Base-by-base conservation (phyloP, 2,113 vertebrate genomes). In the Gasterosteus aculeatus region DNA sequence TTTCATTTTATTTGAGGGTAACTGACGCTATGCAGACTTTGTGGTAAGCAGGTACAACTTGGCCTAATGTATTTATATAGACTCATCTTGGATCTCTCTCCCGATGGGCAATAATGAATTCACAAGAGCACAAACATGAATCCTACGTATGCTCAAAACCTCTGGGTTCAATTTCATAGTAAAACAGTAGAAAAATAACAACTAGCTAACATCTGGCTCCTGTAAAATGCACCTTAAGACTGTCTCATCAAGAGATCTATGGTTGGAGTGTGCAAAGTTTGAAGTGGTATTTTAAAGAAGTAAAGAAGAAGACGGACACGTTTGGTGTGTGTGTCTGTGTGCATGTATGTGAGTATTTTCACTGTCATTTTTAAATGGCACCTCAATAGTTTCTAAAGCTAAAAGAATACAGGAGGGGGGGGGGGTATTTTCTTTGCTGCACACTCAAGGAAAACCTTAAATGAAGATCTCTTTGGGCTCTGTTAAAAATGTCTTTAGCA, bases 381-480 rank as follows among this genome's bases (percentile, higher is more conserved):
- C 87, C 74, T 77, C 66, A 80, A 75, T 41, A 67, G 44, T 77
- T 85, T 77, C 57, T 68, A 79, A 87, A 84, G 68, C 58, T 91
- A 89, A 49, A 92, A 91, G 91, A 90, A 92, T 92, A 91, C 79
- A 78, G 75, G 7, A 72, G 29, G 56, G 61, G 58, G 7, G 75
- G 5, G 51, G 63, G 9, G 10, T 10, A 16, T 31, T 75, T 67
- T 67, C 53, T 62, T 79, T 81, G 69, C 59, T 68, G 44, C 76
- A 75, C 79, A 72, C 54, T 63, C 58, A 70, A 83, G 77, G 54
- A 72, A 81, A 79, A 82, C 44, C 76, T 65, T 31, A 79, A 86
- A 87, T 83, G 71, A 79, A 88, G 89, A 91, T 90, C 89, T 92
- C 92, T 93, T 90, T 93, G 88, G 89, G 85, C 86, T 89, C 41